Conservation (phyloP, 2,888 invertebrate species). For the Malacosoma neustria region DNA sequence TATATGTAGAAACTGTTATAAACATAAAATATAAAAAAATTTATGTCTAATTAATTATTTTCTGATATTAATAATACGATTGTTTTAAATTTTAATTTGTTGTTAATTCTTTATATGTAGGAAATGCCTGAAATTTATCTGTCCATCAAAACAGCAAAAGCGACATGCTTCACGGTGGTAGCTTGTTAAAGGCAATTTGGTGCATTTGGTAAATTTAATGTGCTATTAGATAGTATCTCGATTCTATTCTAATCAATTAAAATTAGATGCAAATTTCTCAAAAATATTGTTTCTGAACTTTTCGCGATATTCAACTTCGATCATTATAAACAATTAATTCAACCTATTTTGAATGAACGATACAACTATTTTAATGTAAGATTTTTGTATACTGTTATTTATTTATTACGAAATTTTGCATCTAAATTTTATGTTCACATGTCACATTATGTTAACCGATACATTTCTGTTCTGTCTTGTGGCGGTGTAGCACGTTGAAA, state of each 20-base stretch:
- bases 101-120: too few species aligned
- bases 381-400: background rate
- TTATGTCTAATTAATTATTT: too few species aligned
- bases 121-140: conserved; percentile 10
- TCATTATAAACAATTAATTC: too few species aligned
- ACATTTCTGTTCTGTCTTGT: conserved; percentile 69
- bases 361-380: background rate
- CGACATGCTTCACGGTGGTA: conserved; percentile 50
- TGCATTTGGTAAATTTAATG: conserved; percentile 51
- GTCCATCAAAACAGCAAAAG: conserved; percentile 33
- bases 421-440: conserved; percentile 19
- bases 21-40: too few species aligned
- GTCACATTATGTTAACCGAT: conserved; percentile 49
- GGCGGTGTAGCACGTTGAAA: conserved; percentile 81
- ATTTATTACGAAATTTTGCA: conserved; percentile 9
- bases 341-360: background rate
- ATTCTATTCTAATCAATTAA: conserved; percentile 1
- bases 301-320: background rate
- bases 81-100: too few species aligned
- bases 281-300: too few species aligned
- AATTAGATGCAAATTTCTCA: background rate
- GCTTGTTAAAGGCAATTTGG: conserved; percentile 49
- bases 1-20: too few species aligned
- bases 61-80: too few species aligned
- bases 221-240: conserved; percentile 25